Evolutionary conservation across 2,797 vertebrate genomes (phyloP).

Genomic region (Takifugu ocellatus): DNA sequence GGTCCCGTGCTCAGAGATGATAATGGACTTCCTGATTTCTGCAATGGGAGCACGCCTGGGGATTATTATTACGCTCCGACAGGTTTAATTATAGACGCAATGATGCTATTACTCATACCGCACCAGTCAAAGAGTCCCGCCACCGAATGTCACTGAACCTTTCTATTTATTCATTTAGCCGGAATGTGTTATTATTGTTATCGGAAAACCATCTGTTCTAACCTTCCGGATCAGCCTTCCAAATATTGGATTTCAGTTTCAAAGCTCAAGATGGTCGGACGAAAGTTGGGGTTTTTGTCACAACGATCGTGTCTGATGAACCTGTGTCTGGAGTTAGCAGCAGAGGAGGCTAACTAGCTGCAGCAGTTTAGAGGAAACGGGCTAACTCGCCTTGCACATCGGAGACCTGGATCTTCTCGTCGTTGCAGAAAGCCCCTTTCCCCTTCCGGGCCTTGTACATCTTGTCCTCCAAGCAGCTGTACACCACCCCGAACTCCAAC

Average conservation of each 20-base stretch:
- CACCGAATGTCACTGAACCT: neutral
- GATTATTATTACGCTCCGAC: neutral
- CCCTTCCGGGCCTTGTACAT: constrained; percentile 91
- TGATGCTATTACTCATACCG: neutral
- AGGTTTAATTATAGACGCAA: no score
- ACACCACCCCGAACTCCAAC: constrained; percentile 94
- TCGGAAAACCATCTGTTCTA: no score
- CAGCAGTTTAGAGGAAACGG: neutral
- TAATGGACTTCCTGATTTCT: constrained; percentile 91
- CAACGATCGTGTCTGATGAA: no score
- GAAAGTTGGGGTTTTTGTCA: no score
- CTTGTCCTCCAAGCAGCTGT: constrained; percentile 94
- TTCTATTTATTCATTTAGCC: no score
- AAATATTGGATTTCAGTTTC: no score
- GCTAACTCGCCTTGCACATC: constrained; percentile 77
- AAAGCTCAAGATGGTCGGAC: no score
- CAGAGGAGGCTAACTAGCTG: no score
- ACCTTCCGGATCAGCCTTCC: no score
- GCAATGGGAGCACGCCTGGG: constrained; percentile 28
- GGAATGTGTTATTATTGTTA: no score
- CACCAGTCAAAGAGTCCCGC: neutral
- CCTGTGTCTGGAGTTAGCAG: no score
- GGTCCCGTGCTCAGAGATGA: constrained; percentile 89
- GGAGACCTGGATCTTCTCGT: constrained; percentile 84
- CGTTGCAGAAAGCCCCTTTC: constrained; percentile 90